These are phyloP conservation scores for Antheraea assamensis DNA, from an alignment of 2,888 invertebrate species.

Conservation along the genomic window DNA sequence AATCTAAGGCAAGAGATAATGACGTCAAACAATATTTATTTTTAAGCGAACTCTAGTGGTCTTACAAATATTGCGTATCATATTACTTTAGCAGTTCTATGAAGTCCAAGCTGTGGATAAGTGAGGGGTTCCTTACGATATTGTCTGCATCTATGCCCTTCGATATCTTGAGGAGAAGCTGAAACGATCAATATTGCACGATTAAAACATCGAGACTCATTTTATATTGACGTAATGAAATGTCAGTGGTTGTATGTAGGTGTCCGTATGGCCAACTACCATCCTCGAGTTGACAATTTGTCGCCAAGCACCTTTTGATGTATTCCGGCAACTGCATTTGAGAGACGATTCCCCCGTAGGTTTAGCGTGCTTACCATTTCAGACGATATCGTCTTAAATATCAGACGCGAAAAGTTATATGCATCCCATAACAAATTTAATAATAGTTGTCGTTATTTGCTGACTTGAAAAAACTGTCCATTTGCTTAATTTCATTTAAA, in stretches of 20 bases:
- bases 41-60: neutral
- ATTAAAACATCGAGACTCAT: neutral
- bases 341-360: too few species aligned
- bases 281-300: too few species aligned
- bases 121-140: conserved; percentile 63
- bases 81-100: conserved; percentile 70
- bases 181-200: conserved; percentile 21
- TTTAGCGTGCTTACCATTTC: too few species aligned
- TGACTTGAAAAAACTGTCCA: too few species aligned
- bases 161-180: conserved; percentile 70
- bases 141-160: conserved; percentile 73
- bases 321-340: too few species aligned
- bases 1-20: neutral
- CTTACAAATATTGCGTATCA: conserved; percentile 39
- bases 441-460: too few species aligned
- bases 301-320: too few species aligned
- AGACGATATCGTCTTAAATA: too few species aligned
- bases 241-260: neutral
- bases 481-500: too few species aligned
- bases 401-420: too few species aligned
- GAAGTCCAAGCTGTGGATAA: conserved; percentile 69
- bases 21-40: neutral
- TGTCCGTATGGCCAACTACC: too few species aligned
- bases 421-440: too few species aligned
- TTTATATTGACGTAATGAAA: neutral